Evolutionary conservation across 1,140 invertebrate genomes (phyloP), one percentile per base, ranked within the genome.

Genomic region (Dolichoris vasculosae): DNA sequence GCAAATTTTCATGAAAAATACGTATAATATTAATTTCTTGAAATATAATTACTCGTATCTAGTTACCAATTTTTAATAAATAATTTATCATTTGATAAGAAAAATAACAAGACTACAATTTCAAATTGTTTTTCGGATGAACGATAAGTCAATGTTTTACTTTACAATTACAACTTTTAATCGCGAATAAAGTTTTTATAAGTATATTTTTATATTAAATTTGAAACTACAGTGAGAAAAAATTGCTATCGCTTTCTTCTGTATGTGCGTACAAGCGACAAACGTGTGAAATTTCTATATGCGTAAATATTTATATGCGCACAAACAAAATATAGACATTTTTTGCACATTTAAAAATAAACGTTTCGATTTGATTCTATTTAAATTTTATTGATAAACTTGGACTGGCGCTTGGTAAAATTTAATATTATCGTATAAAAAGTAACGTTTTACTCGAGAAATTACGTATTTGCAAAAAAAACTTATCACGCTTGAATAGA

Each of bases 61-160:
- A 2, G 55, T 59, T 9, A 43, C n/a, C 11, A 30, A 30, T 13
- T n/a, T 48, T 48, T 76, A 32, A 46, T 48, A 46, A 79, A 63
- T 40, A 23, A 26, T 63, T 63, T 35, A 20, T 63, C 17, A 8
- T 43, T 2, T 9, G 55, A 79, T 63, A 80, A 30, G 23, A 63
- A n/a, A 63, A 40, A 79, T 79, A 63, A 79, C 23, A 55, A 63
- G 32, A 79, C 15, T 55, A n/a, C n/a, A 55, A 55, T 55, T 15
- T 55, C 13, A n/a, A 32, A 55, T 32, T 35, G 15, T 38, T 71
- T 71, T 71, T 38, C 20, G 15, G 67, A 71, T 38, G 26, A 15
- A 64, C 35, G 13, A 67, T 67, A 32, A 17, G 15, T 2, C 3
- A 67, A 67, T 35, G 15, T 67, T 67, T 35, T 67, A 67, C 13